Conservation (phyloP, 2,113 vertebrate species). For the Lasiurus cinereus region DNA sequence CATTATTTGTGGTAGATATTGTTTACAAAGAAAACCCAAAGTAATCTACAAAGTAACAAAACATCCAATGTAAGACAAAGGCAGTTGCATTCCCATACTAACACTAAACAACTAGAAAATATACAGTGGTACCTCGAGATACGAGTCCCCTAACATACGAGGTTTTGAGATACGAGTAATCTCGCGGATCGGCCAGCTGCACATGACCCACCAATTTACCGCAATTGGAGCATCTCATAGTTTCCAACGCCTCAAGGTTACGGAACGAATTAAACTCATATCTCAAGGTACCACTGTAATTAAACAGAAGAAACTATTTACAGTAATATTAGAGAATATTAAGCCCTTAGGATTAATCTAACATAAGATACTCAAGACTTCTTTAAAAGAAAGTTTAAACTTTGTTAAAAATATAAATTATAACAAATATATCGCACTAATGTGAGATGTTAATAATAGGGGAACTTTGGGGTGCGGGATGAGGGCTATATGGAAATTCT, state of each 20-base stretch:
- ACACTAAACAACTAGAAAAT: background rate
- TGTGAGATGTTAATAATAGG: background rate
- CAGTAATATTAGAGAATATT: background rate
- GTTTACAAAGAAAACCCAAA: constrained; percentile 3
- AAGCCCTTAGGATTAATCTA: background rate
- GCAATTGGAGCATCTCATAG: too few species aligned
- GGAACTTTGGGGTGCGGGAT: background rate
- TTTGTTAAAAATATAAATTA: background rate
- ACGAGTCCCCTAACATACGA: too few species aligned
- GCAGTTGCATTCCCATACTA: background rate
- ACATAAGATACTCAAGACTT: background rate
- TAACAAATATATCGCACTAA: background rate
- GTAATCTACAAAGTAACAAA: constrained; percentile 34
- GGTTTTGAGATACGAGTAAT: too few species aligned
- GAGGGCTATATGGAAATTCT: background rate
- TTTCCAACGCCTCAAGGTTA: too few species aligned
- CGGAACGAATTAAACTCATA: too few species aligned
- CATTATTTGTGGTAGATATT: background rate
- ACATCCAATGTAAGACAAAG: background rate
- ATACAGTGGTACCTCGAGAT: background rate
- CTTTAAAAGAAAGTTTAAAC: background rate
- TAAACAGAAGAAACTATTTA: background rate
- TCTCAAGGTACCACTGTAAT: too few species aligned
- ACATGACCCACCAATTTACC: too few species aligned
- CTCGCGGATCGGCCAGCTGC: too few species aligned